Percentiles rank a stretch among this genome's conserved stretches.
Evolutionary conservation across 2,888 invertebrate genomes (phyloP).

Genomic region (Lithophane leautieri): DNA sequence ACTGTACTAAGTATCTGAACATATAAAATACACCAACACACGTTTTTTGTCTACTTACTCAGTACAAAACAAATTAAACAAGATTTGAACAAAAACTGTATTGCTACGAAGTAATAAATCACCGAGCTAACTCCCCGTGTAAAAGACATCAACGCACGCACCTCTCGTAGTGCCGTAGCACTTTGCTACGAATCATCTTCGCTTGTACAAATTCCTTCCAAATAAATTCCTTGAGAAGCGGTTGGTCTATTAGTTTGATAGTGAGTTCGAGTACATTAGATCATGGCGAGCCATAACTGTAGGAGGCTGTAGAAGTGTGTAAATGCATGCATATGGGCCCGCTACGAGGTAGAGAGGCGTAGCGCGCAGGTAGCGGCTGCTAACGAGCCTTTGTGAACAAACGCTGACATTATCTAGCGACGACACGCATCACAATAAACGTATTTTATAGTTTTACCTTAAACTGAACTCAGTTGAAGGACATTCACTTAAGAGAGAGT

Average conservation of each 20-base stretch:
- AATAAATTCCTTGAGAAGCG: background rate
- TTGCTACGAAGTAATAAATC: slow-evolving; percentile 6
- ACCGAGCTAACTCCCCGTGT: slow-evolving; percentile 3
- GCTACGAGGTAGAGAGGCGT: slow-evolving; percentile 4
- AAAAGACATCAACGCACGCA: slow-evolving; percentile 72
- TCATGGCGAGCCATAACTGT: background rate
- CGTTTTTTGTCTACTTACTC: background rate
- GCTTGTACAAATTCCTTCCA: too few relatives aligned
- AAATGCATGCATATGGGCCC: background rate
- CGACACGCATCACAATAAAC: background rate
- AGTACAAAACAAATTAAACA: background rate
- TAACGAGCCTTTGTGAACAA: background rate
- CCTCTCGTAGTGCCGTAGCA: slow-evolving; percentile 36
- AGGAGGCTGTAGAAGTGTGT: background rate
- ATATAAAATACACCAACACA: background rate
- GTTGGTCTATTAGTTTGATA: background rate
- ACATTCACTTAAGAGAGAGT: slow-evolving; percentile 13
- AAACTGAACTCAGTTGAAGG: slow-evolving; percentile 15
- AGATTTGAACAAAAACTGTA: background rate
- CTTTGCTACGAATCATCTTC: slow-evolving; percentile 13
- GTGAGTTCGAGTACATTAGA: background rate
- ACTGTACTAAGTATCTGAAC: background rate
- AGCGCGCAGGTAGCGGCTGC: background rate
- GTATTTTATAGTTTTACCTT: slow-evolving; percentile 4
- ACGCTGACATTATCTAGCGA: background rate